Conservation (phyloP, 2,113 vertebrate genomes). For the Trinectes maculatus region DNA sequence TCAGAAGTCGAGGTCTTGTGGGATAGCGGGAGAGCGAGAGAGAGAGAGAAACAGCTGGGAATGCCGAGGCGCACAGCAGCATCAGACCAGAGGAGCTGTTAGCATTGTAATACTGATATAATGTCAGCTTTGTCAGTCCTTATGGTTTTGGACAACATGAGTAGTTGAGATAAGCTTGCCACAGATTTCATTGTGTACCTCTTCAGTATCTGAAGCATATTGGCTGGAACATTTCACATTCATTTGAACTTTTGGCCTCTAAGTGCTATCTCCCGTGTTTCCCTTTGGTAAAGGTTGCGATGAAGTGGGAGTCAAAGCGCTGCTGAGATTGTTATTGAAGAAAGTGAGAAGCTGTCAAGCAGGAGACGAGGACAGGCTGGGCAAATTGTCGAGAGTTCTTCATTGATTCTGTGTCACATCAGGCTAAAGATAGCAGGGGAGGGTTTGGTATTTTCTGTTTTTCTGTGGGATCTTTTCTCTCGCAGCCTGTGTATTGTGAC, state of each 20-base stretch:
- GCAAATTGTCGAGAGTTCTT: slow-evolving; percentile 19
- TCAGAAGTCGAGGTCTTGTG: slow-evolving; percentile 58
- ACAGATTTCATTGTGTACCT: slow-evolving; percentile 6
- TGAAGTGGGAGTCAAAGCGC: slow-evolving; percentile 10
- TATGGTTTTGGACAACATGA: slow-evolving; percentile 32
- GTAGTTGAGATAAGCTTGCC: slow-evolving; percentile 20
- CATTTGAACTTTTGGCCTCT: slow-evolving; percentile 14
- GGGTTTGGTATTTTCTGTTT: slow-evolving; percentile 69
- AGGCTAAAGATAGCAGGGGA: slow-evolving; percentile 72
- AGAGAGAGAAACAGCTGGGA: slow-evolving; percentile 59
- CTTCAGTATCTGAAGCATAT: slow-evolving; percentile 11
- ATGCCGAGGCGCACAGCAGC: slow-evolving; percentile 48
- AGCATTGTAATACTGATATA: slow-evolving; percentile 20
- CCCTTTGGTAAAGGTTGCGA: slow-evolving; percentile 8
- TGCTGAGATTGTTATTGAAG: slow-evolving; percentile 28
- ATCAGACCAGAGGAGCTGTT: slow-evolving; percentile 34
- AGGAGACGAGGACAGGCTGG: neutral
- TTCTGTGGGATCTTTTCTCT: slow-evolving; percentile 65
- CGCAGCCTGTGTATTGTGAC: slow-evolving; percentile 74
- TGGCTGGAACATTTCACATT: neutral
- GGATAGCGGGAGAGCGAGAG: slow-evolving; percentile 12
- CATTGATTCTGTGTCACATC: slow-evolving; percentile 57
- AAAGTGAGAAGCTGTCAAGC: slow-evolving; percentile 4
- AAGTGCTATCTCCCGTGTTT: slow-evolving; percentile 19
- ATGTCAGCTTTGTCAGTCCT: slow-evolving; percentile 33